phyloP scores from a whole-genome alignment of 2,797 vertebrate genomes.

The Macropodus opercularis region DNA sequence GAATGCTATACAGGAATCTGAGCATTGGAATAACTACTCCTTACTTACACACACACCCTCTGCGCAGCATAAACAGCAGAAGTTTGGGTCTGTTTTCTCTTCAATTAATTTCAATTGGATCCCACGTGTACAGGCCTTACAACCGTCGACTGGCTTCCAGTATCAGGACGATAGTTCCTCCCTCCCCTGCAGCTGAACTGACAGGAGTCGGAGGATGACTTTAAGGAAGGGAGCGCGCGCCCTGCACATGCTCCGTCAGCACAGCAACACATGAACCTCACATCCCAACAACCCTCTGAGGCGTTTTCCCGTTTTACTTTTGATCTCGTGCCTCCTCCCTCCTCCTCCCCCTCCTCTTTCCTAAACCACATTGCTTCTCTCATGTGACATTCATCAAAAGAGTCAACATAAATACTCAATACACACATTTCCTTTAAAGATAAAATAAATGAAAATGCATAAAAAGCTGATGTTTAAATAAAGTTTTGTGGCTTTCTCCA shows the following conservation, averaged over 20 bases:
- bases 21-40: too few species aligned
- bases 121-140: too few species aligned
- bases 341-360: slow-evolving; percentile 22
- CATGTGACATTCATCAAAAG: slow-evolving; percentile 63
- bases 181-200: slow-evolving; percentile 46
- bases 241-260: slow-evolving; percentile 66
- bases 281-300: slow-evolving; percentile 59
- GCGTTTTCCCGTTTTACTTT: slow-evolving; percentile 37
- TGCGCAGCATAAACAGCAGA: too few species aligned
- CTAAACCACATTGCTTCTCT: slow-evolving; percentile 28
- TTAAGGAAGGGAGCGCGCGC: slow-evolving; percentile 32
- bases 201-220: slow-evolving; percentile 55
- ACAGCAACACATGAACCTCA: slow-evolving; percentile 70
- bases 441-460: slow-evolving; percentile 49
- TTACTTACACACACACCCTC: too few species aligned
- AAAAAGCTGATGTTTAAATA: slow-evolving; percentile 67
- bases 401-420: slow-evolving; percentile 61
- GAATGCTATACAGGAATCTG: neutral
- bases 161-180: slow-evolving; percentile 43
- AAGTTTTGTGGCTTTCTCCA: slow-evolving; percentile 67
- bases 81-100: too few species aligned
- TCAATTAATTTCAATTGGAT: too few species aligned
- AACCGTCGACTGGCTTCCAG: slow-evolving; percentile 60
- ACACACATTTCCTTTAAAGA: slow-evolving; percentile 65
- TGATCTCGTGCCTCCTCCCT: slow-evolving; percentile 41